These are phyloP conservation scores for Odontomyia ornata DNA, from an alignment of 2,888 invertebrate genomes.

Conservation along the genomic window DNA sequence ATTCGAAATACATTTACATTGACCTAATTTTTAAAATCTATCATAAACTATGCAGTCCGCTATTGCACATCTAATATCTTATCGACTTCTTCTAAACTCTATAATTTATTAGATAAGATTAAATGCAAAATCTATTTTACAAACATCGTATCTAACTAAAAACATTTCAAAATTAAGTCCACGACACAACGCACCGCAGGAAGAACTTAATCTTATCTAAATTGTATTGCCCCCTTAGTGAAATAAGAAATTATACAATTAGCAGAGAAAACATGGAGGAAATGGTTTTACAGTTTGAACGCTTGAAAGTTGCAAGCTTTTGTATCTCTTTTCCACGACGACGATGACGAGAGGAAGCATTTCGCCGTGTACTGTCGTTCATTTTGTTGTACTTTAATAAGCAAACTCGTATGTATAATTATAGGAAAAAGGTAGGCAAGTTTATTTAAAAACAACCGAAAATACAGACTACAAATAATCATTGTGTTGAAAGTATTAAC, in stretches of 20 bases:
- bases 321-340: background rate
- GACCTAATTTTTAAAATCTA: too few species aligned
- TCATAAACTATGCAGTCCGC: background rate
- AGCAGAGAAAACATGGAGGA: constrained; percentile 34
- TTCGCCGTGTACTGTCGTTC: constrained; percentile 11
- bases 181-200: background rate
- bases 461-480: background rate
- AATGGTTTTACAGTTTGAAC: constrained; percentile 2
- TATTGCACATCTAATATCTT: background rate
- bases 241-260: constrained; percentile 16
- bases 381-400: constrained; percentile 34
- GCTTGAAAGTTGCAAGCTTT: background rate
- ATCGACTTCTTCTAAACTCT: background rate
- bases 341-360: background rate
- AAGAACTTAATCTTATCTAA: constrained; percentile 5
- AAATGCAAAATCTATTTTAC: background rate
- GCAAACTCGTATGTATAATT: background rate
- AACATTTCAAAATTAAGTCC: background rate
- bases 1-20: too few species aligned
- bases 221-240: background rate
- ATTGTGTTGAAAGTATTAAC: background rate
- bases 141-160: background rate
- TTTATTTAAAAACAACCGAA: constrained; percentile 9
- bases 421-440: background rate
- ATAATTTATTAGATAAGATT: background rate